phyloP scores from a whole-genome alignment of 2,888 invertebrate genomes.

The Melieria picta region DNA sequence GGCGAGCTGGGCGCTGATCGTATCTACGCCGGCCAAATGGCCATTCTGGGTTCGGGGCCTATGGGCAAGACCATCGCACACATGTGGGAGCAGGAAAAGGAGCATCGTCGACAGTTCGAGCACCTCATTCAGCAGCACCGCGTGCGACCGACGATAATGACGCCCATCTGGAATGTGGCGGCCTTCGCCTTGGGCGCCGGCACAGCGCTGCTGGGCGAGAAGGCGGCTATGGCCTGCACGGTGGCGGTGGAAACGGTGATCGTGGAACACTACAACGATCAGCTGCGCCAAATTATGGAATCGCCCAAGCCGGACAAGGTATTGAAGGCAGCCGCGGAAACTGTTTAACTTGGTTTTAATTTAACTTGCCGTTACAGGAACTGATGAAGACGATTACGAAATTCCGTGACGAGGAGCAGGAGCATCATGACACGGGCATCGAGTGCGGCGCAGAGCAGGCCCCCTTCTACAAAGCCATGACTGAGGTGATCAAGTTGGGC shows the following conservation, averaged over 20 bases:
- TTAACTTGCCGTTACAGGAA: slow-evolving; percentile 67
- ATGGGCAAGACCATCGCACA: slow-evolving; percentile 87
- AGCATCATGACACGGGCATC: slow-evolving; percentile 95
- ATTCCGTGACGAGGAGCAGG: slow-evolving; percentile 96
- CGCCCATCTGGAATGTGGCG: slow-evolving; percentile 94
- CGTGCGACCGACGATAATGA: slow-evolving; percentile 88
- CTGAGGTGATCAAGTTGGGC: slow-evolving; percentile 87
- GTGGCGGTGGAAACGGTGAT: slow-evolving; percentile 99
- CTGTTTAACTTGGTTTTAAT: slow-evolving; percentile 70
- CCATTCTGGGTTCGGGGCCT: slow-evolving; percentile 79
- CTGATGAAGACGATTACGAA: slow-evolving; percentile 86
- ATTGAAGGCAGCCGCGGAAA: slow-evolving; percentile 46
- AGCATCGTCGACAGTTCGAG: slow-evolving; percentile 90
- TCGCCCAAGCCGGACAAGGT: slow-evolving; percentile 75
- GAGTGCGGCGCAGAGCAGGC: slow-evolving; percentile 95
- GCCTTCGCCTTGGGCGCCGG: slow-evolving; percentile 92
- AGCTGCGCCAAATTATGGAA: slow-evolving; percentile 85
- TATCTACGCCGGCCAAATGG: slow-evolving; percentile 98
- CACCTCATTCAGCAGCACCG: slow-evolving; percentile 86
- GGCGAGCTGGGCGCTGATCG: slow-evolving; percentile 97
- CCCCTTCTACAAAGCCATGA: slow-evolving; percentile 87
- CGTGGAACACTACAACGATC: slow-evolving; percentile 97
- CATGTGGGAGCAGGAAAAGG: slow-evolving; percentile 99
- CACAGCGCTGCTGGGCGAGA: slow-evolving; percentile 91
- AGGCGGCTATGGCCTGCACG: slow-evolving; percentile 99